Evolutionary conservation across 1,140 invertebrate genomes (phyloP), one percentile per base, ranked within the genome.

Genomic region (Belonocnema kinseyi): DNA sequence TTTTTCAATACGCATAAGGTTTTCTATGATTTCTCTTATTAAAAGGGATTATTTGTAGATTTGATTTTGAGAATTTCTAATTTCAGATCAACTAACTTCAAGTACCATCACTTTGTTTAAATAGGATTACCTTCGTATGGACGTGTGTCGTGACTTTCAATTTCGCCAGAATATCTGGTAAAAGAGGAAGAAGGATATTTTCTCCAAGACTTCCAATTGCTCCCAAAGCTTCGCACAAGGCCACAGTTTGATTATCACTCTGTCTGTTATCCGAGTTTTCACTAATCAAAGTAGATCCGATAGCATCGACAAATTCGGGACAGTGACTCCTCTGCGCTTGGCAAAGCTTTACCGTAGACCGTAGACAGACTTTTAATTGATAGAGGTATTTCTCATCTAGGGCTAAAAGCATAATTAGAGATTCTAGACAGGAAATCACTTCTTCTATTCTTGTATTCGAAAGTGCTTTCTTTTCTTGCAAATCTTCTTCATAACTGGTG

Each of bases 271-370:
- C 85, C 2, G 84, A 66, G 80, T 81, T 86, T 11, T 87, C 82
- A 76, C 91, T 92, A 71, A 92, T 90, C 6, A 94, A 84, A 40
- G 91, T 91, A n/a, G 90, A 92, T 74, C 92, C 93, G 76, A 95
- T 92, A 53, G 93, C 92, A 61, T 94, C 93, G 5, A 95, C 93
- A 89, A 95, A 95, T 26, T 92, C 89, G 16, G 92, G 89, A 82
- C 94, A 93, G 79, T 94, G 92, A 74, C 91, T 92, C n/a, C 92
- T 91, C 73, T 93, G 92, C 2, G 92, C 92, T 82, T 93, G 89
- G 82, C 95, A 95, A 17, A 96, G 86, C 83, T 93, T 93, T 52
- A 97, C 95, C 75, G 94, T 93, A 86, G 96, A 96, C 21, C 93
- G 91, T 14, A 97, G 85, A 51, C 93, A 94, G 2, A 94, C 91